A percentile compares a stretch with the other conserved stretches of the same genome.
phyloP scores from a whole-genome alignment of 1,140 invertebrate species.

The Cepaea nemoralis region DNA sequence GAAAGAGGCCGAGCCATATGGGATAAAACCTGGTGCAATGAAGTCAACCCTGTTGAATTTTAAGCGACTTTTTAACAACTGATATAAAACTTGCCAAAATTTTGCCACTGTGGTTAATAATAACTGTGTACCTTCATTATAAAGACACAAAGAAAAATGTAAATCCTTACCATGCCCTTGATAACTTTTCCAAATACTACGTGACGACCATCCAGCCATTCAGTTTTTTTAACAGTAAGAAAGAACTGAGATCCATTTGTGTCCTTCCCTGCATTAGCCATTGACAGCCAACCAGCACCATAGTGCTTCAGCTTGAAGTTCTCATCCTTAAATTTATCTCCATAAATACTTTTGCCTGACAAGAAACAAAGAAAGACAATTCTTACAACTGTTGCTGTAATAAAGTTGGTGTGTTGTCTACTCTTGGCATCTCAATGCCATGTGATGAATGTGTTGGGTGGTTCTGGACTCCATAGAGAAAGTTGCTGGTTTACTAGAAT shows the following conservation, averaged over 20 bases:
- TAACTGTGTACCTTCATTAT: background rate
- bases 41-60: too few species aligned
- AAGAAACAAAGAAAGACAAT: background rate
- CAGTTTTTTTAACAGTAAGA: slow-evolving; percentile 94
- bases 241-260: slow-evolving; percentile 99
- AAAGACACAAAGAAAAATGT: background rate
- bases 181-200: slow-evolving; percentile 96
- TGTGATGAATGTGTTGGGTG: too few species aligned
- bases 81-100: too few species aligned
- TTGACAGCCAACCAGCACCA: slow-evolving; percentile 89
- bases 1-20: too few species aligned
- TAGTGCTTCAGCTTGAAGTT: slow-evolving; percentile 96
- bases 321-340: slow-evolving; percentile 93
- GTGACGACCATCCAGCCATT: slow-evolving; percentile 93
- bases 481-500: too few species aligned
- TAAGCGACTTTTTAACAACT: too few species aligned
- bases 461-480: too few species aligned
- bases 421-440: too few species aligned
- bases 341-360: slow-evolving; percentile 90
- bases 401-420: too few species aligned
- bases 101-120: too few species aligned
- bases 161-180: slow-evolving; percentile 87
- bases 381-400: too few species aligned
- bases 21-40: too few species aligned
- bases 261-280: slow-evolving; percentile 92